A percentile compares a stretch with the other conserved stretches of the same genome.
These are phyloP conservation scores for Enhydra lutris DNA, from an alignment of 2,113 vertebrate species.

Conservation along the genomic window DNA sequence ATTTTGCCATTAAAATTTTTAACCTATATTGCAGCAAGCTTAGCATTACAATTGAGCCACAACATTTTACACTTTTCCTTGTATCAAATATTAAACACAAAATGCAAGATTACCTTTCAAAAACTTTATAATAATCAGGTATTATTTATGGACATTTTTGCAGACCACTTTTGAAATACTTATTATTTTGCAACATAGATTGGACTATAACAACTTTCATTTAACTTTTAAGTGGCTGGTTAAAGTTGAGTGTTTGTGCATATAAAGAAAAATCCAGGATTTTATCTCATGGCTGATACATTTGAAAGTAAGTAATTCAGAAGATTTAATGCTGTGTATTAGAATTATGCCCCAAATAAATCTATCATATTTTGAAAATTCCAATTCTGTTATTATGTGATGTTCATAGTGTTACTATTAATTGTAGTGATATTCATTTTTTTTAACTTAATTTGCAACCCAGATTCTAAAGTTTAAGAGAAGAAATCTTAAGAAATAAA, in stretches of 20 bases:
- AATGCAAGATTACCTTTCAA: constrained; percentile 70
- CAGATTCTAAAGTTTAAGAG: constrained; percentile 48
- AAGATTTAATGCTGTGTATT: constrained; percentile 59
- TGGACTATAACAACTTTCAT: constrained; percentile 46
- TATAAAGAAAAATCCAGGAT: constrained; percentile 26
- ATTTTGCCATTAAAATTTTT: constrained; percentile 50
- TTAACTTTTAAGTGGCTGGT: constrained; percentile 33
- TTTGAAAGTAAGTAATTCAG: constrained; percentile 66
- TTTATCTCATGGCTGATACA: constrained; percentile 22
- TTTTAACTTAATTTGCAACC: constrained; percentile 48
- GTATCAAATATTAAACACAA: constrained; percentile 67
- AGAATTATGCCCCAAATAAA: constrained; percentile 68
- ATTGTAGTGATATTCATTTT: constrained; percentile 42
- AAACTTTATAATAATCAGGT: constrained; percentile 55
- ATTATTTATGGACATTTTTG: constrained; percentile 39
- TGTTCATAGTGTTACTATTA: constrained; percentile 42
- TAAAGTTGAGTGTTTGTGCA: constrained; percentile 54
- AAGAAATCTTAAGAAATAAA: constrained; percentile 45
- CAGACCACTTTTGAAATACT: constrained; percentile 72
- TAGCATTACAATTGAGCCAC: constrained; percentile 62
- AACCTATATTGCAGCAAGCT: constrained; percentile 63
- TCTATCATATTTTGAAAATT: constrained; percentile 51
- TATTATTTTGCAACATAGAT: constrained; percentile 46
- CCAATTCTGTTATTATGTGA: constrained; percentile 52
- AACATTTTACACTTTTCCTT: constrained; percentile 68